Evolutionary conservation across 2,888 invertebrate species (phyloP).

Genomic region (Agonopterix alstromeriana): DNA sequence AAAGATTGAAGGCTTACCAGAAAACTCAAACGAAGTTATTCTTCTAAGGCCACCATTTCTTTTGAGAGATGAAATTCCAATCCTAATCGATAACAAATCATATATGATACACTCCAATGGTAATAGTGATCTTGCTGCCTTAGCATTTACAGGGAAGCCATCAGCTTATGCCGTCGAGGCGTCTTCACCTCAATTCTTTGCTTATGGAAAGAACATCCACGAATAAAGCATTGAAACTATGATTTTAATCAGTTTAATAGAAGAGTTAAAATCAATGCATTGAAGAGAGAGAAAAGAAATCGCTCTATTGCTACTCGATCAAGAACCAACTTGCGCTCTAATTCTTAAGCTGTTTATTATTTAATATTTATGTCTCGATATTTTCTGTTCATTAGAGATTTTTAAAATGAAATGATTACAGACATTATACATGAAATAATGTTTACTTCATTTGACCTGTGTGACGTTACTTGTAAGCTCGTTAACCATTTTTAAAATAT

Average conservation of each 20-base stretch:
- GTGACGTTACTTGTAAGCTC: not conserved
- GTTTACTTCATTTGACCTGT: too few species aligned
- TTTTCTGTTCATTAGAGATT: too few species aligned
- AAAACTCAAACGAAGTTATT: slow-evolving; percentile 20
- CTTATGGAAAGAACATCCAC: slow-evolving; percentile 49
- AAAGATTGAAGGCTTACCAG: slow-evolving; percentile 40
- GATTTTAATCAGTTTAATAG: slow-evolving; percentile 16
- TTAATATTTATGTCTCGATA: too few species aligned
- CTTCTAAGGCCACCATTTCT: slow-evolving; percentile 41
- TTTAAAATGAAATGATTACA: too few species aligned
- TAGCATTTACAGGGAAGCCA: slow-evolving; percentile 31
- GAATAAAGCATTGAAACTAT: slow-evolving; percentile 37
- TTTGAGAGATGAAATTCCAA: slow-evolving; percentile 28
- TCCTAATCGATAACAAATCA: slow-evolving; percentile 28
- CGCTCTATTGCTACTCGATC: slow-evolving; percentile 29
- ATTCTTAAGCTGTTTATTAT: not conserved
- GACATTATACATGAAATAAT: too few species aligned
- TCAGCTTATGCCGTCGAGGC: slow-evolving; percentile 43
- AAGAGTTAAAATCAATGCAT: slow-evolving; percentile 28
- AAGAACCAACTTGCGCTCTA: slow-evolving; percentile 15
- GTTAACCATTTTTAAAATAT: too few species aligned
- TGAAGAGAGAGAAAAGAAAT: slow-evolving; percentile 23
- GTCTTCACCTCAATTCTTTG: slow-evolving; percentile 41
- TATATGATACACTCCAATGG: slow-evolving; percentile 39
- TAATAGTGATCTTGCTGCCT: slow-evolving; percentile 20